Evolutionary conservation across 2,113 vertebrate species (phyloP).

Genomic region (Poecilia latipinna): DNA sequence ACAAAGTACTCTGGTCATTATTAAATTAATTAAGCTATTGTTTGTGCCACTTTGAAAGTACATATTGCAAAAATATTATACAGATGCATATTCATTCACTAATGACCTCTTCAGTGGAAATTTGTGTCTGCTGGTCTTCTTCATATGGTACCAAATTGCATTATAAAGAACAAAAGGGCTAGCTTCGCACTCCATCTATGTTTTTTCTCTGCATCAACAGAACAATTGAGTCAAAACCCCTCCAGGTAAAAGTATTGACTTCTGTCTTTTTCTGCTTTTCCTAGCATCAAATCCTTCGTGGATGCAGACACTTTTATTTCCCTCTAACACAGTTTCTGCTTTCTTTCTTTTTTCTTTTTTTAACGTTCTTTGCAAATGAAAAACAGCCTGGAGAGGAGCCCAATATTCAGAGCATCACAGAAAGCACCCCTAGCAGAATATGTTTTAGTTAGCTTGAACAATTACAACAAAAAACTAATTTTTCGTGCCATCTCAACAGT

Average conservation of each 20-base stretch:
- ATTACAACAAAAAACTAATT: background rate
- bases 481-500: background rate
- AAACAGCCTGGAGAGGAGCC: background rate
- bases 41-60: background rate
- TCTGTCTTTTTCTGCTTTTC: conserved; percentile 3
- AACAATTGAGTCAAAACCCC: conserved; percentile 13
- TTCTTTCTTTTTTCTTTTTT: background rate
- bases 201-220: conserved; percentile 7
- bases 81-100: background rate
- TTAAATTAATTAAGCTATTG: background rate
- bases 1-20: too few species aligned
- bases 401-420: background rate
- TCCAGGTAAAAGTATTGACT: conserved; percentile 5
- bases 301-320: background rate
- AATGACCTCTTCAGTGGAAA: background rate
- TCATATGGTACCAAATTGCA: background rate
- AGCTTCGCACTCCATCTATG: background rate
- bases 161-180: background rate
- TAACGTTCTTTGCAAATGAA: background rate
- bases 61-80: background rate
- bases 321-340: background rate
- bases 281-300: background rate
- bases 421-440: background rate
- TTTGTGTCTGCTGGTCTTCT: background rate
- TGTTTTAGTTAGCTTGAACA: background rate